These are phyloP conservation scores for Zaprionus taronus DNA, from an alignment of 1,140 invertebrate species.

Conservation along the genomic window DNA sequence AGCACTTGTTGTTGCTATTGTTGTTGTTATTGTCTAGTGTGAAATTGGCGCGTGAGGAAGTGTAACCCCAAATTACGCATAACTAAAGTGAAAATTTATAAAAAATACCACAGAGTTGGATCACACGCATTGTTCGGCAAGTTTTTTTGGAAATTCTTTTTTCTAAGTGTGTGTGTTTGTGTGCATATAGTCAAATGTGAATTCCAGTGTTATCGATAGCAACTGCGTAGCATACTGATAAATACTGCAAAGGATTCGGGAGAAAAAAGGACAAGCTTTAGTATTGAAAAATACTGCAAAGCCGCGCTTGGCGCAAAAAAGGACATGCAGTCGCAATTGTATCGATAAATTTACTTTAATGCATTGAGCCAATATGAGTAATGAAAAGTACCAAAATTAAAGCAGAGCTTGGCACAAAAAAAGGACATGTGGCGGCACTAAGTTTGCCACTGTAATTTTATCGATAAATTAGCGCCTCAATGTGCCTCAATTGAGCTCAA, in stretches of 20 bases:
- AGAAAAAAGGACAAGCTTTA: background rate
- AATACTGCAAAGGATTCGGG: background rate
- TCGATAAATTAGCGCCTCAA: background rate
- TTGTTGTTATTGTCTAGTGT: constrained; percentile 42
- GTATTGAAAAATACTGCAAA: too few species aligned
- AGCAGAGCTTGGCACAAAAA: background rate
- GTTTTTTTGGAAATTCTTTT: background rate
- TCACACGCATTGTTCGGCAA: constrained; percentile 1
- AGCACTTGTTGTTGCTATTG: constrained; percentile 33
- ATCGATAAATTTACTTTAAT: background rate
- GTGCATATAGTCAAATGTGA: background rate
- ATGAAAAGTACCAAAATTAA: too few species aligned
- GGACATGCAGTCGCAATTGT: background rate
- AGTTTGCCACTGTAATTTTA: background rate
- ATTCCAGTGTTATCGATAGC: background rate
- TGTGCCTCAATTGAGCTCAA: background rate
- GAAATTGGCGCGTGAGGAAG: constrained; percentile 56
- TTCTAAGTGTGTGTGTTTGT: background rate
- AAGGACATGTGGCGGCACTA: background rate
- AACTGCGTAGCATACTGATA: background rate
- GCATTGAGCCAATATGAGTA: background rate
- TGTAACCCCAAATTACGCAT: constrained; percentile 6
- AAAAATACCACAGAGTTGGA: background rate
- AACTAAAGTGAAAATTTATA: constrained; percentile 2
- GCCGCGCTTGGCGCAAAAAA: background rate